Evolutionary conservation across 2,113 vertebrate species (phyloP), one percentile per base, ranked within the genome.

Genomic region (Heterocephalus glaber): DNA sequence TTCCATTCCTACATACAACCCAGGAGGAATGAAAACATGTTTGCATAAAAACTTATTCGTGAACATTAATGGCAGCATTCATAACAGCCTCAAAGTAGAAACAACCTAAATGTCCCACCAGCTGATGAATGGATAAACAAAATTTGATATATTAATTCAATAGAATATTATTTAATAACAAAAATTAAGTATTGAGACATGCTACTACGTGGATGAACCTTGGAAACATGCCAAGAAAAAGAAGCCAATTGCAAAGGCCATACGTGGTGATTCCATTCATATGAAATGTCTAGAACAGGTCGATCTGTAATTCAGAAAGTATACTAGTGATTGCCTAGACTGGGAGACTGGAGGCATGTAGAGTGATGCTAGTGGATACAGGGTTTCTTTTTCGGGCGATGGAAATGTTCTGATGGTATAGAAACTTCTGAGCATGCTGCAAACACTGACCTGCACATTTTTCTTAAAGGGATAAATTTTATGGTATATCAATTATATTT

Each of bases 381-480:
- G 33, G 54, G 35, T 38, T 94, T 95, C 56, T 87, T 80, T 88
- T 19, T 0, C 35, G 30, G 35, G 60, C 44, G 58, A 79, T 61
- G 33, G 70, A 90, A 61, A 81, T 85, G 33, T 86, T 89, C 74
- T 80, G 66, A 47, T 80, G n/a, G 17, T 84, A n/a, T 9, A 66
- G 13, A 82, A 61, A 9, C 58, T 92, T 38, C 17, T 86, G 79
- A 30, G 7, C 81, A 16, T 85, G 24, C 26, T 44, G n/a, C 58
- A 63, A 88, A 81, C 24, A 38, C 16, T 38, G 33, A 76, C 35
- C 19, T n/a, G 16, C 56, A 68, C 30, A 58, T 7, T 92, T 76
- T 96, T 68, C 70, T 66, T 95, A 92, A 80, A 77, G 7, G 10
- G 13, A 7, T 41, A 38, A 41, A 52, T 66, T 92, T 93, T 86